These are phyloP conservation scores for Channallabes apus DNA, from an alignment of 2,797 vertebrate genomes.

Conservation along the genomic window DNA sequence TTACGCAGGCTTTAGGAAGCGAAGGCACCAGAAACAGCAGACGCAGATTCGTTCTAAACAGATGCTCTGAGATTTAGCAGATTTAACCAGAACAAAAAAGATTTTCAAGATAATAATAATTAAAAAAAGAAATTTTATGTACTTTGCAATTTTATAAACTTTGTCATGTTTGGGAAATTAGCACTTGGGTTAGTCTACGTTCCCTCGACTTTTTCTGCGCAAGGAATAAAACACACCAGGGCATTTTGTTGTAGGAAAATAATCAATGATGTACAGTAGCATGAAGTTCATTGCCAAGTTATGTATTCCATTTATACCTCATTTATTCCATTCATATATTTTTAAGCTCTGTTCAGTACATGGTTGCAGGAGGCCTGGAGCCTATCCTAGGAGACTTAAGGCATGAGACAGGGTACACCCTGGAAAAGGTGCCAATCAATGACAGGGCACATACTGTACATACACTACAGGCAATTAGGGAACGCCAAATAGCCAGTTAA, in stretches of 20 bases:
- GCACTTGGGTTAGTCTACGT: background rate
- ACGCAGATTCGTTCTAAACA: conserved; percentile 59
- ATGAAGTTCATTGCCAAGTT: background rate
- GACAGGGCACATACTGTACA: too few relatives aligned
- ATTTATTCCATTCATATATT: too few relatives aligned
- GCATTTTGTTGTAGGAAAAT: background rate
- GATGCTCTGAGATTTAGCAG: conserved; percentile 56
- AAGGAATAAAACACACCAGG: background rate
- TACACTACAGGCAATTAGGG: too few relatives aligned
- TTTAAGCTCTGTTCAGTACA: too few relatives aligned
- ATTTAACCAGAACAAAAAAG: conserved; percentile 52
- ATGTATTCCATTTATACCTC: background rate
- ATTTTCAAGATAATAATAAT: background rate
- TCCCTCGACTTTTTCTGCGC: background rate
- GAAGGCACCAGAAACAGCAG: conserved; percentile 17
- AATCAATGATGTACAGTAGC: background rate
- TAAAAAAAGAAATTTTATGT: background rate
- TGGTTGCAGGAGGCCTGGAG: too few relatives aligned
- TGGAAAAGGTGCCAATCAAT: too few relatives aligned
- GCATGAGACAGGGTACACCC: too few relatives aligned
- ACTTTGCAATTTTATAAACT: background rate
- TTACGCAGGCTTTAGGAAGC: conserved; percentile 12
- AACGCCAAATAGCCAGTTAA: too few relatives aligned
- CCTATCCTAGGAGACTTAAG: too few relatives aligned
- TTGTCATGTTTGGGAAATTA: background rate